Evolutionary conservation across 1,140 invertebrate species (phyloP).

Genomic region (Acyrthosiphon pisum): DNA sequence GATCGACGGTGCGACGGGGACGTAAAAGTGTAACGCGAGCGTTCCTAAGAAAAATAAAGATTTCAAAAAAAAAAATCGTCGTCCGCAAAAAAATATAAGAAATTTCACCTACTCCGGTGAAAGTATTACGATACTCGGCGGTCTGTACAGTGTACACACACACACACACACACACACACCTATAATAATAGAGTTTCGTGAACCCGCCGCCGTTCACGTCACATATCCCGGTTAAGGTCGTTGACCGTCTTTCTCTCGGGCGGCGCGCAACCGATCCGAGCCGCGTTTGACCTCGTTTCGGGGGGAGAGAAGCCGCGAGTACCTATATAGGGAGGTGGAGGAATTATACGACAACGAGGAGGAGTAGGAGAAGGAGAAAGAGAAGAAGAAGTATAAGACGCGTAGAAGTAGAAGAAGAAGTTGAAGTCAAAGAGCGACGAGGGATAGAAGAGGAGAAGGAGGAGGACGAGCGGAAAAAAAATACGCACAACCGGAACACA

Average conservation of each 20-base stretch:
- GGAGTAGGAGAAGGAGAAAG: not conserved
- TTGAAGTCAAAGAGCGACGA: not conserved
- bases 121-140: constrained; percentile 36
- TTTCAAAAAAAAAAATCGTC: not conserved
- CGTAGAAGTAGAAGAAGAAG: not conserved
- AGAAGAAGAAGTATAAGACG: not conserved
- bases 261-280: not conserved
- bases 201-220: constrained; percentile 41
- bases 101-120: constrained; percentile 45
- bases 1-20: no score
- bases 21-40: constrained; percentile 12
- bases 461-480: not conserved
- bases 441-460: no score
- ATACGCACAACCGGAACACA: constrained; percentile 6
- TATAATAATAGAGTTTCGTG: constrained; percentile 22
- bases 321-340: no score
- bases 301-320: constrained; percentile 9
- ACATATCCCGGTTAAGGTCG: constrained; percentile 50
- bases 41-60: not conserved
- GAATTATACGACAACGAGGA: not conserved
- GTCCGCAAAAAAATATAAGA: constrained; percentile 6
- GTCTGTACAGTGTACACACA: not conserved
- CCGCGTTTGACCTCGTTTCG: constrained; percentile 27
- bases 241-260: constrained; percentile 47
- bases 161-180: not conserved